Evolutionary conservation across 2,113 vertebrate species (phyloP).

Genomic region (Tychaedon coryphoeus): DNA sequence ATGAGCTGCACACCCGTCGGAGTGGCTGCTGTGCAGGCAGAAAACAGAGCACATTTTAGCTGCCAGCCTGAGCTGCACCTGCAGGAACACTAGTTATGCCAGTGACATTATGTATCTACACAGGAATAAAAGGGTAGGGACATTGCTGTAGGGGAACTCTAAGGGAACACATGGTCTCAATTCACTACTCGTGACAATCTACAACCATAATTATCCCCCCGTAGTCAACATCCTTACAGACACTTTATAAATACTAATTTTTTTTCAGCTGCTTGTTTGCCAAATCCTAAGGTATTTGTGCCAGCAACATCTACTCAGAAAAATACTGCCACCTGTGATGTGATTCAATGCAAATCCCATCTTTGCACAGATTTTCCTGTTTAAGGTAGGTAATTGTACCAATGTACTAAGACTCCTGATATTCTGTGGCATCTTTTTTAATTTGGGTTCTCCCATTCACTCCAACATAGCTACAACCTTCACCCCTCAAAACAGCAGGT

Average conservation of each 20-base stretch:
- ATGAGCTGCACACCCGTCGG: neutral
- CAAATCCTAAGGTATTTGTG: neutral
- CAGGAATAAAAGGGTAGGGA: neutral
- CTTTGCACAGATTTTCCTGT: neutral
- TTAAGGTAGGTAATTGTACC: neutral
- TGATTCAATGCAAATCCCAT: neutral
- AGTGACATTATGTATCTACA: neutral
- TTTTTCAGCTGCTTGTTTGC: neutral
- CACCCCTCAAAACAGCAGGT: neutral
- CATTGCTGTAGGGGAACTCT: neutral
- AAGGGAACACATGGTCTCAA: neutral
- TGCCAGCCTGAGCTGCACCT: neutral
- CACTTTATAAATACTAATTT: neutral
- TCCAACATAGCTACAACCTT: neutral
- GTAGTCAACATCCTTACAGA: neutral
- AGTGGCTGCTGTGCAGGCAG: neutral
- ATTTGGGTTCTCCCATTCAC: neutral
- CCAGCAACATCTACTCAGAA: neutral
- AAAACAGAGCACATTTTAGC: neutral
- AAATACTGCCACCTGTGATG: neutral
- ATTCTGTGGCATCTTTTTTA: neutral
- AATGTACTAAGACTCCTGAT: neutral
- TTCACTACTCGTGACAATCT: neutral
- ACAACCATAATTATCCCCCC: neutral
- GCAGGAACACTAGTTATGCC: neutral